phyloP scores from a whole-genome alignment of 1,140 invertebrate species.

The Radopholus similis region DNA sequence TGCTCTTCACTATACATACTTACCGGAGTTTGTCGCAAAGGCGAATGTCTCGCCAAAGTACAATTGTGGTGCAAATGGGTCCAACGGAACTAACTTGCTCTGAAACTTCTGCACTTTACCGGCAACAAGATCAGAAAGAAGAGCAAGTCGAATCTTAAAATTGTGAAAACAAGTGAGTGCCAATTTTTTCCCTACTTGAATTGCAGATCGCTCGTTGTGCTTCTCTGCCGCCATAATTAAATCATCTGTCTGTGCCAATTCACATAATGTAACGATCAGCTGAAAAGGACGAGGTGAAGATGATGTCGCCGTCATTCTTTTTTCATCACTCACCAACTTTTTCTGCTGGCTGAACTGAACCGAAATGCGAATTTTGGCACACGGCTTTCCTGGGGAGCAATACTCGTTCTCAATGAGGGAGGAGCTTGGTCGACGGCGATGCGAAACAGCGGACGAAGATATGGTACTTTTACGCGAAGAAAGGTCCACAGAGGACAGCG shows the following conservation, averaged over 20 bases:
- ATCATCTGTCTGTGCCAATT: neutral
- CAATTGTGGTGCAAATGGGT: neutral
- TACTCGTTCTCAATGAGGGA: neutral
- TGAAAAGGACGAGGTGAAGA: neutral
- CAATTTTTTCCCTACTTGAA: neutral
- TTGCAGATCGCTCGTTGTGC: neutral
- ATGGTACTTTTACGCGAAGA: too few relatives aligned
- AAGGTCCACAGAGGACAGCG: too few relatives aligned
- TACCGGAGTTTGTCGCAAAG: slow-evolving; percentile 5
- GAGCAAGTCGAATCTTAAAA: slow-evolving; percentile 5
- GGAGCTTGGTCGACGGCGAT: neutral
- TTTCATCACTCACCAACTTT: neutral
- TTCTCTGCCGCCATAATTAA: neutral
- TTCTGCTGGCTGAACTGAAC: slow-evolving; percentile 16
- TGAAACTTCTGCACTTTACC: slow-evolving; percentile 14
- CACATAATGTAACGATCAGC: slow-evolving; percentile 1
- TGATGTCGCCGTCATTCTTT: neutral
- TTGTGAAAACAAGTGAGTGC: neutral
- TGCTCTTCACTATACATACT: neutral
- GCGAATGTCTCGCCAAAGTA: slow-evolving; percentile 16
- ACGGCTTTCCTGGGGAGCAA: neutral
- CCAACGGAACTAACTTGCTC: slow-evolving; percentile 6
- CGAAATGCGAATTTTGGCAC: neutral
- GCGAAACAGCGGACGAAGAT: neutral
- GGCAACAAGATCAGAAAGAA: neutral